phyloP scores from a whole-genome alignment of 2,888 invertebrate species.

The Drosophila peninsularis region DNA sequence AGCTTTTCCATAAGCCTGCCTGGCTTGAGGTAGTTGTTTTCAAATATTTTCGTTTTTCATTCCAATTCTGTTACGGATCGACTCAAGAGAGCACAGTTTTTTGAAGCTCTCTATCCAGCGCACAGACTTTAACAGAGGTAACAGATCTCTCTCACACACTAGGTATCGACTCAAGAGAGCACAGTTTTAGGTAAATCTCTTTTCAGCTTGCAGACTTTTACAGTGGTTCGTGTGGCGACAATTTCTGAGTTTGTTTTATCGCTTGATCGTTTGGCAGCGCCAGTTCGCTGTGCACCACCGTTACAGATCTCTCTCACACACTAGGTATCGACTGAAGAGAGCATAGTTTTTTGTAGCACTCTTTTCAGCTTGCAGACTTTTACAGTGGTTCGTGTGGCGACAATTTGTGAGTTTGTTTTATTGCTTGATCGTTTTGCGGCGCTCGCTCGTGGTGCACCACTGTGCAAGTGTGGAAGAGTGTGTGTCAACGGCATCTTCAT shows the following conservation, averaged over 20 bases:
- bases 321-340: not conserved
- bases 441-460: constrained; percentile 8
- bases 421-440: not conserved
- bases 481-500: constrained; percentile 58
- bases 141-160: not conserved
- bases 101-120: constrained; percentile 5
- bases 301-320: not conserved
- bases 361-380: not conserved
- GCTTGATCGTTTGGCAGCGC: not conserved
- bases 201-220: not conserved
- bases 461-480: constrained; percentile 35
- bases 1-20: no score
- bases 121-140: not conserved
- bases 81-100: not conserved
- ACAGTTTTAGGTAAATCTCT: constrained; percentile 4
- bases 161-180: not conserved
- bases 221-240: not conserved
- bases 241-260: not conserved
- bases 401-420: not conserved
- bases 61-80: not conserved
- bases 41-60: not conserved
- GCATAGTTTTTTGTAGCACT: not conserved
- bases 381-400: not conserved
- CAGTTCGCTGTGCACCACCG: constrained; percentile 20
- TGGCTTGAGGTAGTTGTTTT: not conserved